Conservation (phyloP, 2,113 vertebrate genomes). For the Bagarius yarrelli region DNA sequence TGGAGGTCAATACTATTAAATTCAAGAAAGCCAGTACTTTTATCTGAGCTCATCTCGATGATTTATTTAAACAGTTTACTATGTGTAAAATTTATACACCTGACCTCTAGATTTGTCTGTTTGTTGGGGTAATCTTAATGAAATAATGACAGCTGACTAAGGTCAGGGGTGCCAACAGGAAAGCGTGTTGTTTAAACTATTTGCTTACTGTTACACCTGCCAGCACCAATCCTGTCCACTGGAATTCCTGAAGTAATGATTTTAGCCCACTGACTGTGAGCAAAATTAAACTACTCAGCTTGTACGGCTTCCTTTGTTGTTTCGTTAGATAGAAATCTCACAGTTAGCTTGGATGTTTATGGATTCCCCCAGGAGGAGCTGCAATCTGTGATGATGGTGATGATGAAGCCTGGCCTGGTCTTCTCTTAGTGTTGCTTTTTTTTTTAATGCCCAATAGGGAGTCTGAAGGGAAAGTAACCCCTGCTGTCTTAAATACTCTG, state of each 20-base stretch:
- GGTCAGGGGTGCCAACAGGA: neutral
- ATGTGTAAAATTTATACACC: neutral
- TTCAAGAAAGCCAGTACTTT: neutral
- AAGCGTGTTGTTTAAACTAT: neutral
- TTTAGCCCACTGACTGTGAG: neutral
- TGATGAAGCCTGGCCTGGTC: neutral
- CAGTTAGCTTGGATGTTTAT: neutral
- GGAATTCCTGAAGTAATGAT: neutral
- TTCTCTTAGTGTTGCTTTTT: neutral
- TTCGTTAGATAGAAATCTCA: neutral
- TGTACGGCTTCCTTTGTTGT: neutral
- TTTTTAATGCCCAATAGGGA: neutral
- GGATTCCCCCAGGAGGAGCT: neutral
- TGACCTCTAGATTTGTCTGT: neutral
- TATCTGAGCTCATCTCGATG: too few species aligned
- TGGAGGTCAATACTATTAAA: neutral
- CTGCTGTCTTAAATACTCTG: neutral
- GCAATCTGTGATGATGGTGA: neutral
- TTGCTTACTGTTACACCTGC: neutral
- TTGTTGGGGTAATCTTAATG: neutral
- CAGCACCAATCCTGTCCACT: too few species aligned
- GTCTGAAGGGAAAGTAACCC: neutral
- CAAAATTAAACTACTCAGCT: neutral
- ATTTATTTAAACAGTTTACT: neutral
- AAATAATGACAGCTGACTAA: neutral